phyloP scores from a whole-genome alignment of 2,888 invertebrate genomes.

The Nudaria mundana region DNA sequence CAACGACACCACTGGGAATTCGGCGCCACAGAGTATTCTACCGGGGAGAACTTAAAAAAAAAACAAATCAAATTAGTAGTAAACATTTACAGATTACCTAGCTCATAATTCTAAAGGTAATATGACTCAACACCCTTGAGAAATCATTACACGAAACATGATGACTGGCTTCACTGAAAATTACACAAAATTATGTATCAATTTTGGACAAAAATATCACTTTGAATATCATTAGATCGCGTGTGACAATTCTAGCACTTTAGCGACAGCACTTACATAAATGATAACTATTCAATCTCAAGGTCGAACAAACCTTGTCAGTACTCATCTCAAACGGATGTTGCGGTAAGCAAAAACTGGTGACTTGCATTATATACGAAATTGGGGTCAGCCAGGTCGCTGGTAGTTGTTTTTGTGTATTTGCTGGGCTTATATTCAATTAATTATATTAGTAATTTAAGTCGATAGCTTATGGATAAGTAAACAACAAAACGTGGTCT shows the following conservation, averaged over 20 bases:
- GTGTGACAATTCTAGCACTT: conserved; percentile 32
- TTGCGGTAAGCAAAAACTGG: conserved; percentile 33
- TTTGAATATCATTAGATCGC: conserved; percentile 17
- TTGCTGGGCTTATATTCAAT: conserved; percentile 8
- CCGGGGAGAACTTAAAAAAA: too few relatives aligned
- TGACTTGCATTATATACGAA: conserved; percentile 42
- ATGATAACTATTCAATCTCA: conserved; percentile 22
- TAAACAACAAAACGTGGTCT: too few relatives aligned
- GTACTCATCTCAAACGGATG: conserved; percentile 30
- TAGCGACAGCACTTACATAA: conserved; percentile 22
- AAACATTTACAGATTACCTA: too few relatives aligned
- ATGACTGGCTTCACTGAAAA: conserved; percentile 11
- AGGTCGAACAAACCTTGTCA: conserved; percentile 28
- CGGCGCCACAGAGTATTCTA: too few relatives aligned
- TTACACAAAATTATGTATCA: conserved; percentile 19
- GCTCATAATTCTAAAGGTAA: too few relatives aligned
- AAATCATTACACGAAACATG: conserved; percentile 6
- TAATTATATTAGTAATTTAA: too few relatives aligned
- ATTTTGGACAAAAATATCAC: conserved; percentile 25
- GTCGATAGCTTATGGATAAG: too few relatives aligned
- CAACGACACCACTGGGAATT: too few relatives aligned
- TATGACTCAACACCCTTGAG: too few relatives aligned
- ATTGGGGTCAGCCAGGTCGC: conserved; percentile 35
- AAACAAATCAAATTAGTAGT: too few relatives aligned
- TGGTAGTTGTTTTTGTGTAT: not conserved